Evolutionary conservation across 1,140 invertebrate species (phyloP).

Genomic region (Hestina assimilis): DNA sequence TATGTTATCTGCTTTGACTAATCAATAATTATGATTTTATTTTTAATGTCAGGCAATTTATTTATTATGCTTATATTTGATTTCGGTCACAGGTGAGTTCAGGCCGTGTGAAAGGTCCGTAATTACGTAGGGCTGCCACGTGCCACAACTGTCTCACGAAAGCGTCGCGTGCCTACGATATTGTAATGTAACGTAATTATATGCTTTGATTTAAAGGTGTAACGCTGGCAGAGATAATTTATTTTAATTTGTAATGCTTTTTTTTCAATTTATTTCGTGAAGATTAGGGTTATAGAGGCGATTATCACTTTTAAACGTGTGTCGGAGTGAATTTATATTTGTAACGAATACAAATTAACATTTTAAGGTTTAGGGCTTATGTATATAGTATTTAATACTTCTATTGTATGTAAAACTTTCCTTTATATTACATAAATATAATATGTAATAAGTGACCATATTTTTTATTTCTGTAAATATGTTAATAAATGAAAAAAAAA

Average conservation of each 20-base stretch:
- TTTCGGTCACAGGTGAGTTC: constrained; percentile 15
- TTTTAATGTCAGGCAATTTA: too few relatives aligned
- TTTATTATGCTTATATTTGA: background rate
- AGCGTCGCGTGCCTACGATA: constrained; percentile 6
- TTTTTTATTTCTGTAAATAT: too few relatives aligned
- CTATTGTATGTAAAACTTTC: too few relatives aligned
- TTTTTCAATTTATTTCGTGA: background rate
- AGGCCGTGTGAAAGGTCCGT: constrained; percentile 17
- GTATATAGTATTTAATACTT: too few relatives aligned
- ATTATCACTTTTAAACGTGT: background rate
- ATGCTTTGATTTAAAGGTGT: constrained; percentile 18
- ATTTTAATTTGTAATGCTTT: constrained; percentile 19
- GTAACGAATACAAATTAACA: too few relatives aligned
- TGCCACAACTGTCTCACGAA: constrained; percentile 15
- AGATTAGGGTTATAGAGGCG: background rate
- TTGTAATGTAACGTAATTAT: constrained; percentile 22
- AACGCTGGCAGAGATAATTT: constrained; percentile 15
- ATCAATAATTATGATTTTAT: too few relatives aligned
- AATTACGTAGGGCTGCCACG: constrained; percentile 16
- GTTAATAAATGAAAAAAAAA: too few relatives aligned
- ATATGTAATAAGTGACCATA: too few relatives aligned
- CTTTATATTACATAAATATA: too few relatives aligned
- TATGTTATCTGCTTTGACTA: too few relatives aligned
- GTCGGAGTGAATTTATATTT: background rate
- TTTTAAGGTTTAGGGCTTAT: too few relatives aligned